Conservation (phyloP, 1,140 invertebrate genomes). For the Cherax destructor region DNA sequence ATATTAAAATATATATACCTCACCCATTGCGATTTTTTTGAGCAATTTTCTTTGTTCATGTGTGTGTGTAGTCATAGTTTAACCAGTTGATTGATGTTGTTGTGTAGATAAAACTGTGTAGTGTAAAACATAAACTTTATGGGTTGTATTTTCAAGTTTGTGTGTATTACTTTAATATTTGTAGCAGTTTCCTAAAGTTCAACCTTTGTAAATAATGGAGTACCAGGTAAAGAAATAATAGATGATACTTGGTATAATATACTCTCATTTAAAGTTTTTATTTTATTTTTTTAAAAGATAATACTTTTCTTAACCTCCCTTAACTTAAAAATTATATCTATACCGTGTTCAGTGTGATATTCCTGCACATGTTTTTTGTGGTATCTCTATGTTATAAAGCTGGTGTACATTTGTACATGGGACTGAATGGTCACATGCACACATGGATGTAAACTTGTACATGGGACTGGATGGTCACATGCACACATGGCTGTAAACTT, state of each 20-base stretch:
- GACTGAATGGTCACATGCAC: not conserved
- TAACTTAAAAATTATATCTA: not conserved
- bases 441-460: not conserved
- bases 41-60: not conserved
- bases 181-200: conserved; percentile 10
- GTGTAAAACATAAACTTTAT: conserved; percentile 59
- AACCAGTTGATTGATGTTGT: conserved; percentile 50
- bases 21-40: conserved; percentile 30
- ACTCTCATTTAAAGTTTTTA: not conserved
- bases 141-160: conserved; percentile 64
- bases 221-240: not conserved
- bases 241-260: not conserved
- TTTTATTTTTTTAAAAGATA: conserved; percentile 35
- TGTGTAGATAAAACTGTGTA: conserved; percentile 63
- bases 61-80: conserved; percentile 40
- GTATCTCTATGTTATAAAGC: not conserved
- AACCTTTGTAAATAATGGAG: not conserved
- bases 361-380: not conserved
- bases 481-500: no score
- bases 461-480: not conserved
- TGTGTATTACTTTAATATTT: conserved; percentile 20
- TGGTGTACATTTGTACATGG: not conserved
- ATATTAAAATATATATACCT: not conserved
- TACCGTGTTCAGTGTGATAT: conserved; percentile 9
- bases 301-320: conserved; percentile 34